phyloP scores from a whole-genome alignment of 2,113 vertebrate species.

The Indri indri region DNA sequence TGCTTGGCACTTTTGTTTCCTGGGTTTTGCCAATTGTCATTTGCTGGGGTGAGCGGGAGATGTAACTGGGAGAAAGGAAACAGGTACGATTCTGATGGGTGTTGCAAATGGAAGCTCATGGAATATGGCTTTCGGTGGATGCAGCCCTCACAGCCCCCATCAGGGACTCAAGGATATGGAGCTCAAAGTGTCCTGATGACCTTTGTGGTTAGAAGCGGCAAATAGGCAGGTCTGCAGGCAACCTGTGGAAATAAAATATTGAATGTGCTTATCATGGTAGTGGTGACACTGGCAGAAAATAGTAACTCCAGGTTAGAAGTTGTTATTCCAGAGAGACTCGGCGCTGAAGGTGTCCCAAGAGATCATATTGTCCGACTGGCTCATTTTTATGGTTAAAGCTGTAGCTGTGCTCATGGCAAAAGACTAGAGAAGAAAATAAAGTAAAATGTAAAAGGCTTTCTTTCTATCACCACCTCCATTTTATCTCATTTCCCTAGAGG shows the following conservation, averaged over 20 bases:
- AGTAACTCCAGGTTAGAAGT: background rate
- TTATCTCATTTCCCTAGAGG: background rate
- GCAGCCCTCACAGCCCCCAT: rapidly evolving
- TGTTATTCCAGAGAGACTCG: background rate
- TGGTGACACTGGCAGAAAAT: background rate
- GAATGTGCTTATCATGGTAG: background rate
- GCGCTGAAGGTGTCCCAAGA: background rate
- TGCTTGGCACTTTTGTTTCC: background rate
- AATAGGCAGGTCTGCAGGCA: background rate
- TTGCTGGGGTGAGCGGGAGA: background rate
- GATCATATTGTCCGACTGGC: background rate
- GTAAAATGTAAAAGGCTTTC: background rate
- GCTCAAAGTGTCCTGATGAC: background rate
- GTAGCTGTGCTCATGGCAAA: background rate
- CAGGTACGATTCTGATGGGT: no score
- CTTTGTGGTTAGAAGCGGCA: background rate
- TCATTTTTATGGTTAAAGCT: background rate
- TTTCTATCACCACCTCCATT: background rate
- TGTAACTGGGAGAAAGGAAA: background rate
- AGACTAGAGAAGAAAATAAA: background rate
- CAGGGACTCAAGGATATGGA: background rate
- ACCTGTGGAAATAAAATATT: background rate
- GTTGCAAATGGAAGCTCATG: background rate
- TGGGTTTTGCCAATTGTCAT: background rate
- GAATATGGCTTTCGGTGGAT: background rate